These are phyloP conservation scores for Hydractinia echinata DNA, from an alignment of 30 jellyfish, hydroid and myxozoan species.

Conservation along the genomic window DNA sequence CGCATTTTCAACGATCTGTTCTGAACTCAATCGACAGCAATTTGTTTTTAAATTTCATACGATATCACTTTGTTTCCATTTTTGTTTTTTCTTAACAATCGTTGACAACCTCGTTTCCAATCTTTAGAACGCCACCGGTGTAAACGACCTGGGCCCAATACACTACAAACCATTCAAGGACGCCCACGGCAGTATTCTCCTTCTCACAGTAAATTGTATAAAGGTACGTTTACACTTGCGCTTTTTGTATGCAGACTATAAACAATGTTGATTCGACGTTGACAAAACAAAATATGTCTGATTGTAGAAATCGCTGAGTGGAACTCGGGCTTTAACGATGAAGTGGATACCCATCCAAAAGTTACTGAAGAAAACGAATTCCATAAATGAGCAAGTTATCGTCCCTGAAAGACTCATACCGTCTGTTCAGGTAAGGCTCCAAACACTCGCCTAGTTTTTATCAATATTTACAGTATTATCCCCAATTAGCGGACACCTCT, in stretches of 20 bases:
- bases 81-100: not conserved
- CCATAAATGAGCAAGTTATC: conserved; percentile 60
- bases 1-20: no score
- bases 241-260: not conserved
- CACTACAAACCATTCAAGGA: conserved; percentile 81
- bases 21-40: not conserved
- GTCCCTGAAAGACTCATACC: conserved; percentile 88
- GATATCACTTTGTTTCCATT: not conserved
- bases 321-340: conserved; percentile 73
- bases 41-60: not conserved
- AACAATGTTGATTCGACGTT: no score
- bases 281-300: no score
- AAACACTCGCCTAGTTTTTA: not conserved
- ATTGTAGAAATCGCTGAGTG: no score
- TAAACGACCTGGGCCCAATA: conserved; percentile 80
- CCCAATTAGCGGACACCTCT: no score
- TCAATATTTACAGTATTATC: not conserved
- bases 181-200: conserved; percentile 80
- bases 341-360: conserved; percentile 90
- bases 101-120: not conserved
- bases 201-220: conserved; percentile 71
- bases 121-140: conserved; percentile 93
- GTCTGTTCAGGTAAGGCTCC: conserved; percentile 71
- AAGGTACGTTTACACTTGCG: conserved; percentile 40
- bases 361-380: conserved; percentile 67